Evolutionary conservation across 2,888 invertebrate species (phyloP), one percentile per base, ranked within the genome.

Genomic region (Dendrolimus pini): DNA sequence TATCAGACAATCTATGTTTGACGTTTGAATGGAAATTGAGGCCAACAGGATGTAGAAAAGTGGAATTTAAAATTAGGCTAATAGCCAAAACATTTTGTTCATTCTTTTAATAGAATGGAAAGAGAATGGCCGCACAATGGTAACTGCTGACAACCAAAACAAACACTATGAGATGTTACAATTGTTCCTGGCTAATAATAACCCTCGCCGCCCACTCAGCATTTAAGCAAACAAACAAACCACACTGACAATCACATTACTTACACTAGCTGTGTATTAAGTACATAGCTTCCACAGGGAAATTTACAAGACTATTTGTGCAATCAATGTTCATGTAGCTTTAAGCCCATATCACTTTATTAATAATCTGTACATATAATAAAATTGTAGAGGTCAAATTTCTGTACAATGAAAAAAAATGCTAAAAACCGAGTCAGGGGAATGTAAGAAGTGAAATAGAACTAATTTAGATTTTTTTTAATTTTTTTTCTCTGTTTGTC

Each of bases 151-250:
- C 69, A 67, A 64, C 56, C 58, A 67, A 69, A 75, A 75, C 65
- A 77, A 76, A 76, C 74, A 73, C 53, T 56, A 59, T 58, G 62
- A 70, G 55, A 60, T 60, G 65, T 66, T 68, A 68, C 71, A 70
- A 65, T 65, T 66, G 71, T 68, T 62, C 55, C 47, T 47, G 56
- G 62, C 65, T 63, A 61, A 66, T 69, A 71, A 68, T 69, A 68
- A 68, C 61, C 2, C 41, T n/a, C 52, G 58, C 53, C 57, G 57
- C 8, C 54, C 18, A 54, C 58, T 56, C 57, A 61, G 56, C 54
- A 60, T 58, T 55, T 64, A 62, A 58, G 60, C 59, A 69, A 69
- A 75, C 69, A 77, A 71, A 70, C 68, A 63, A 13, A 54, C 56
- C 55, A 18, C 62, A 61, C 56, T 62, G 56, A 47, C 57, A 57